Evolutionary conservation across 2,113 vertebrate species (phyloP).

Genomic region (Capreolus pygargus): DNA sequence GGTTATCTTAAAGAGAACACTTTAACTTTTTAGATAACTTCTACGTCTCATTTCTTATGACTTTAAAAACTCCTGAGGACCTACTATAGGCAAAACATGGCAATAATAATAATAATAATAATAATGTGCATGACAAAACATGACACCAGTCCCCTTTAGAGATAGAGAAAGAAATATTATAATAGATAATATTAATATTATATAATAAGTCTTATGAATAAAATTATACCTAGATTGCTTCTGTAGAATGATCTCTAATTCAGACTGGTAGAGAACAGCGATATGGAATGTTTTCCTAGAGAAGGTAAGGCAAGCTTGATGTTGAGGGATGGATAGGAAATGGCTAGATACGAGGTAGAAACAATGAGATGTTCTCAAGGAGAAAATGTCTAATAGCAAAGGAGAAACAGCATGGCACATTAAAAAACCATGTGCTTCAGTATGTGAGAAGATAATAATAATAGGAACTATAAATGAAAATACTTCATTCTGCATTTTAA

Average conservation of each 20-base stretch:
- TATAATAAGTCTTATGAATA: not conserved
- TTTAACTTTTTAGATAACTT: not conserved
- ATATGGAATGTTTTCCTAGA: not conserved
- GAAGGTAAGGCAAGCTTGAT: not conserved
- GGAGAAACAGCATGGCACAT: not conserved
- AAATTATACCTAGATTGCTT: not conserved
- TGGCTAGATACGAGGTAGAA: not conserved
- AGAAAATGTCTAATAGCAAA: constrained; percentile 17
- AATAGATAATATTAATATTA: not conserved
- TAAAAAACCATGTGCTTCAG: not conserved
- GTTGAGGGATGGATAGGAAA: not conserved
- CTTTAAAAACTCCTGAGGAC: not conserved
- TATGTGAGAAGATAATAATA: not conserved
- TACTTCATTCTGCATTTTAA: not conserved
- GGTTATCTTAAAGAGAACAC: not conserved
- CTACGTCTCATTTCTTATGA: not conserved
- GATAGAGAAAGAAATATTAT: not conserved
- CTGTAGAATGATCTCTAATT: not conserved
- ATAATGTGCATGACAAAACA: not conserved
- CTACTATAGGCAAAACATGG: not conserved
- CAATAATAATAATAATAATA: not conserved
- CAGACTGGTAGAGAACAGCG: not conserved
- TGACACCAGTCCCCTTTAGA: not conserved
- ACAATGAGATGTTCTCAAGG: not conserved
- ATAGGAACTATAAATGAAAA: not conserved